These are phyloP conservation scores for Xiphias gladius DNA, from an alignment of 2,113 vertebrate species.

Conservation along the genomic window DNA sequence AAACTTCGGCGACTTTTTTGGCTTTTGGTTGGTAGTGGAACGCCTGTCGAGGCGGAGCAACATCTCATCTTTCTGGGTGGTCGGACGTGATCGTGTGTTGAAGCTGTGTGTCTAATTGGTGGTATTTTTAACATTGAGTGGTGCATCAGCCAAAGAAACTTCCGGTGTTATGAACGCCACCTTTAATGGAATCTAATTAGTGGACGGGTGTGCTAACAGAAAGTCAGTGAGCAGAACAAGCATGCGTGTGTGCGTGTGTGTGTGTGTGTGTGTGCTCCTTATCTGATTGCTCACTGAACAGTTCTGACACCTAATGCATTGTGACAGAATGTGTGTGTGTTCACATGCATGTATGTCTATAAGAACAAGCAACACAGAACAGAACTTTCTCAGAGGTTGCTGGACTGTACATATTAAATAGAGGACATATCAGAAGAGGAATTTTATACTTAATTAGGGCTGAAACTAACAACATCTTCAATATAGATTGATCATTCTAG, in stretches of 20 bases:
- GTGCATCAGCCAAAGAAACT: constrained; percentile 66
- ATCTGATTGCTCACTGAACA: constrained; percentile 64
- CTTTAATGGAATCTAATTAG: constrained; percentile 84
- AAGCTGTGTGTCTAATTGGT: constrained; percentile 75
- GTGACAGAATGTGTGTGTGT: constrained; percentile 41
- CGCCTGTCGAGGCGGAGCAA: constrained; percentile 57
- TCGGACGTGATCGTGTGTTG: constrained; percentile 62
- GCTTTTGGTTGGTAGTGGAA: constrained; percentile 38
- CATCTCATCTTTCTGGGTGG: constrained; percentile 65
- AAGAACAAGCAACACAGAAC: constrained; percentile 9
- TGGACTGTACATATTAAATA: neutral
- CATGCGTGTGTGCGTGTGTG: constrained; percentile 27
- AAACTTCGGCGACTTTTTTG: constrained; percentile 42
- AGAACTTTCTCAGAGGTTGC: constrained; percentile 25
- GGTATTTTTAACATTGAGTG: constrained; percentile 73
- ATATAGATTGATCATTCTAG: neutral
- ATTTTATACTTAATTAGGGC: neutral
- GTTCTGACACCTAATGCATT: constrained; percentile 64
- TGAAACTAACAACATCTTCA: neutral
- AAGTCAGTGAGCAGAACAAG: constrained; percentile 70
- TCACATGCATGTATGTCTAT: constrained; percentile 12
- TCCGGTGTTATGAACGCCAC: constrained; percentile 74
- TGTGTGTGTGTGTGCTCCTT: constrained; percentile 33
- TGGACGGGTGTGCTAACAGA: constrained; percentile 67
- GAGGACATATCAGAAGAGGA: neutral